Evolutionary conservation across 2,113 vertebrate species (phyloP).

Genomic region (Jacana jacana): DNA sequence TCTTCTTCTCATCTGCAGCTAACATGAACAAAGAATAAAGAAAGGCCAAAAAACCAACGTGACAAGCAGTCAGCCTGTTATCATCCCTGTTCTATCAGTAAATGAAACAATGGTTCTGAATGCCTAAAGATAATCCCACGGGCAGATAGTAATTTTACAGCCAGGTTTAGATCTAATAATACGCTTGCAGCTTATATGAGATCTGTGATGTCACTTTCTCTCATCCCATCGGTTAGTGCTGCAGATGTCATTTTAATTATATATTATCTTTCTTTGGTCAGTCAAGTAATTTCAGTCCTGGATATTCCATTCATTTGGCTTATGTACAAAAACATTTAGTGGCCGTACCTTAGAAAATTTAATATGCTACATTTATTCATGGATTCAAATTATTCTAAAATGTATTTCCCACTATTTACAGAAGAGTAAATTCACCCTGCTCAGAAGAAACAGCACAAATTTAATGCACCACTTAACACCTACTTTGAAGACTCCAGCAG

Average conservation of each 20-base stretch:
- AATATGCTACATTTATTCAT: slow-evolving; percentile 35
- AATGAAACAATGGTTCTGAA: slow-evolving; percentile 56
- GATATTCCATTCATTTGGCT: slow-evolving; percentile 21
- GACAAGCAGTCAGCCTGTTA: slow-evolving; percentile 52
- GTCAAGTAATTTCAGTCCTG: slow-evolving; percentile 34
- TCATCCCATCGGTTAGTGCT: background rate
- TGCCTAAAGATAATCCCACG: slow-evolving; percentile 48
- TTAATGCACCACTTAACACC: slow-evolving; percentile 55
- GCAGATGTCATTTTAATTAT: slow-evolving; percentile 57
- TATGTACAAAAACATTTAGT: slow-evolving; percentile 17
- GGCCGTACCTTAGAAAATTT: background rate
- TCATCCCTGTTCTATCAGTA: slow-evolving; percentile 45
- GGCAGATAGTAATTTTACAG: slow-evolving; percentile 60
- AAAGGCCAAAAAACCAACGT: slow-evolving; percentile 27
- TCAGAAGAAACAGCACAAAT: slow-evolving; percentile 32
- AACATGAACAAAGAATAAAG: slow-evolving; percentile 11
- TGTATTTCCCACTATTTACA: slow-evolving; percentile 23
- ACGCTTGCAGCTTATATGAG: slow-evolving; percentile 28
- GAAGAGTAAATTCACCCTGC: slow-evolving; percentile 17
- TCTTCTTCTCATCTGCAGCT: slow-evolving; percentile 8
- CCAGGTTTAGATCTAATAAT: slow-evolving; percentile 65
- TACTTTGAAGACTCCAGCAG: slow-evolving; percentile 41
- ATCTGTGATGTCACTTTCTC: slow-evolving; percentile 50
- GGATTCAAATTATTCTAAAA: slow-evolving; percentile 34
- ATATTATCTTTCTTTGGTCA: slow-evolving; percentile 36